phyloP scores from a whole-genome alignment of 64 coral and sea anemone genomes.

The Cladopsammia gracilis region DNA sequence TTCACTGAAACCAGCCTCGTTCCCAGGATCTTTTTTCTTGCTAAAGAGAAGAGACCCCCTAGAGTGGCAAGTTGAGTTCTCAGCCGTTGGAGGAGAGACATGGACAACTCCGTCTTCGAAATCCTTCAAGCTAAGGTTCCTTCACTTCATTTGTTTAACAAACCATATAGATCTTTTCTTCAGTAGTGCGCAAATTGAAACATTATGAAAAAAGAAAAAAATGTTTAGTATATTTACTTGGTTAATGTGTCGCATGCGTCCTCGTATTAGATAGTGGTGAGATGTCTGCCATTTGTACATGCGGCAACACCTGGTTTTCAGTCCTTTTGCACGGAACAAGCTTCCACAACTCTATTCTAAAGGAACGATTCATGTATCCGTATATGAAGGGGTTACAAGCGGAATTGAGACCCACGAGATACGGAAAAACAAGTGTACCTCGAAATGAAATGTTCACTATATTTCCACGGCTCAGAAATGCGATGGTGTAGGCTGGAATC shows the following conservation, averaged over 20 bases:
- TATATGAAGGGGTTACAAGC: conserved; percentile 62
- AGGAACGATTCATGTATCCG: conserved; percentile 45
- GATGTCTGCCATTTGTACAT: neutral
- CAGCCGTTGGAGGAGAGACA: too few species aligned
- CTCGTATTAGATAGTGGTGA: neutral
- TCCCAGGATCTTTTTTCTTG: too few species aligned
- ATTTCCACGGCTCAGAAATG: conserved; percentile 33
- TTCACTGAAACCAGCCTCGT: too few species aligned
- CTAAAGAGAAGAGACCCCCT: too few species aligned
- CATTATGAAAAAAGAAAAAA: too few species aligned
- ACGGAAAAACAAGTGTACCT: conserved; percentile 36
- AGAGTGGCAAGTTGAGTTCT: too few species aligned
- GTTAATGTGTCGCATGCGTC: neutral
- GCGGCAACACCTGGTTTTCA: neutral
- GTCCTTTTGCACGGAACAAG: conserved; percentile 2
- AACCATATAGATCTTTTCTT: too few species aligned
- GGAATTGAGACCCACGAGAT: conserved; percentile 33
- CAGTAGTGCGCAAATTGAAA: too few species aligned
- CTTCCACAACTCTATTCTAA: conserved; percentile 54
- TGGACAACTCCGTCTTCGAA: too few species aligned
- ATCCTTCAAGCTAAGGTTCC: too few species aligned
- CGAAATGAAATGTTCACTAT: neutral
- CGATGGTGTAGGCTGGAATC: conserved; percentile 58
- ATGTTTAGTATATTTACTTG: too few species aligned
- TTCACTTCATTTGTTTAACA: too few species aligned